Evolutionary conservation across 2,888 invertebrate genomes (phyloP), one percentile per base, ranked within the genome.

Genomic region (Thera obeliscata): DNA sequence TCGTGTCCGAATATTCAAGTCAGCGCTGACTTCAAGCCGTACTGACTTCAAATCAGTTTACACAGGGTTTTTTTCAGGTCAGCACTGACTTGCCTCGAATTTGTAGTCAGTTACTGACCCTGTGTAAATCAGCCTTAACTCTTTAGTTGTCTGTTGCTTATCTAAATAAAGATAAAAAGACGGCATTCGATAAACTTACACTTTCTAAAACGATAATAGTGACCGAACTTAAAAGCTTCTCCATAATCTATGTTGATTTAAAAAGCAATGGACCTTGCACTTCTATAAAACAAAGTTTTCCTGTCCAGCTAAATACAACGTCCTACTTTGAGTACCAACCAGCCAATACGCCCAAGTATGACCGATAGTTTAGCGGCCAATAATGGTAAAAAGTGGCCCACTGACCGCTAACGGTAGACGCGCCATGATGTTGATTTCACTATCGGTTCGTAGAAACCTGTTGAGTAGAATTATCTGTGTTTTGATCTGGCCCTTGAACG

Each of bases 321-420:
- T 22, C 67, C 75, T 58, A 72, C 65, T 74, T 75, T 70, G 74
- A 71, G 72, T 72, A 67, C 69, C 66, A 58, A 67, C 65, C 64
- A 66, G 71, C 69, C 71, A 73, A 74, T 72, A 74, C 74, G 66
- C 72, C 74, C 66, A 79, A 80, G 80, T 82, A 82, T 84, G 81
- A 84, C 84, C 81, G 82, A 84, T 81, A 78, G 79, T 84, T 80
- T 78, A 84, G 78, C 81, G 78, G 83, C 83, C 84, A 86, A 86
- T 87, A 87, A 85, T 86, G 81, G 83, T 87, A 88, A 90, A 90
- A 93, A 91, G 86, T 91, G 88, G 86, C 87, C 87, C 88, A 89
- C 86, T 87, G 86, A 85, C 89, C 87, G 83, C 75, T 91, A 91
- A 91, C 91, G 91, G 91, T 87, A 88, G 74, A 73, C 76, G 76